phyloP scores from a whole-genome alignment of 2,888 invertebrate species.

The Philereme transversata region DNA sequence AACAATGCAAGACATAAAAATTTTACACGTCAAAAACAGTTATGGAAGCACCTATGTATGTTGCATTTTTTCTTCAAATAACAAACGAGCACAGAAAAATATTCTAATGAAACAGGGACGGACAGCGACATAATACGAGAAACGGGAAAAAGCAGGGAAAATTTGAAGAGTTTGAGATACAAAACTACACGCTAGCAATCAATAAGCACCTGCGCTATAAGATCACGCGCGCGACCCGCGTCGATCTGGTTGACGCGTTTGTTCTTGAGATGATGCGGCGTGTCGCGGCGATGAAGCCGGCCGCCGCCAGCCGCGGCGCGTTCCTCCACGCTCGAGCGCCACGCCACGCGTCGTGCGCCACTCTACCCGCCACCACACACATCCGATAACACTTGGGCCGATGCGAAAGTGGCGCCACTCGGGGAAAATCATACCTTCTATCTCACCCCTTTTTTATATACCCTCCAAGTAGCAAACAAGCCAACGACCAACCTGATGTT shows the following conservation, averaged over 20 bases:
- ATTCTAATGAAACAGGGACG: not conserved
- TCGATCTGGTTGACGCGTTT: conserved; percentile 90
- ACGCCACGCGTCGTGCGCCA: conserved; percentile 78
- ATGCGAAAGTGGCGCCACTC: too few relatives aligned
- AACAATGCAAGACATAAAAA: too few relatives aligned
- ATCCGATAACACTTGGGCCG: not conserved
- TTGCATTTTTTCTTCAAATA: not conserved
- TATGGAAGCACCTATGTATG: too few relatives aligned
- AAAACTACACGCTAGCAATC: conserved; percentile 5
- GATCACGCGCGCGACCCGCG: conserved; percentile 69
- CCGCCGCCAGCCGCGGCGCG: conserved; percentile 59
- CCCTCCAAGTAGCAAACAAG: too few relatives aligned
- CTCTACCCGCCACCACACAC: conserved; percentile 57
- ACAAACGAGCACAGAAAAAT: not conserved
- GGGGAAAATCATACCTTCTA: too few relatives aligned
- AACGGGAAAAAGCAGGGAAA: too few relatives aligned
- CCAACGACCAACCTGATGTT: too few relatives aligned
- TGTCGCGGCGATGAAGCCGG: conserved; percentile 95
- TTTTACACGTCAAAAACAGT: too few relatives aligned
- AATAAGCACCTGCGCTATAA: conserved; percentile 75
- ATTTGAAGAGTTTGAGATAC: not conserved
- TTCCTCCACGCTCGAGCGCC: conserved; percentile 70
- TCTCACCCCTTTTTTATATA: too few relatives aligned
- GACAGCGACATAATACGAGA: not conserved
- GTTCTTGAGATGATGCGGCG: conserved; percentile 99